Evolutionary conservation across 2,888 invertebrate species (phyloP), one percentile per base, ranked within the genome.

Genomic region (Polyommatus icarus): DNA sequence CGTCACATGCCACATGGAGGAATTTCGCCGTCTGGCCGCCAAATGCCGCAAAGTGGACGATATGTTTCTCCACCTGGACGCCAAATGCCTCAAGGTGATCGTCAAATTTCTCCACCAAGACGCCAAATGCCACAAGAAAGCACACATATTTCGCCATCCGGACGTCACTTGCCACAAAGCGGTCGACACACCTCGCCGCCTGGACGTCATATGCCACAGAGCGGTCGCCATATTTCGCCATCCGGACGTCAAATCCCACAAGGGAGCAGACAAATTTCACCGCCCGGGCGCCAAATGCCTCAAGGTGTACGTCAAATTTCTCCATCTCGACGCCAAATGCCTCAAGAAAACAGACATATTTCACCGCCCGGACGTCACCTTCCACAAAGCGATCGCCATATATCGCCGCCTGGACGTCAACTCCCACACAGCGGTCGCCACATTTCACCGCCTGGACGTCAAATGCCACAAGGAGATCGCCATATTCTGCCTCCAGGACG

Each of bases 151-250:
- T 67, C 67, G 15, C 29, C 67, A 0, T 83, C 80, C 8, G 83
- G 79, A 1, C 80, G 84, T 5, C 81, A 82, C 67, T 46, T 67
- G 29, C 67, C 29, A 67, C 29, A 67, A 32, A 12, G 61, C 10
- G 61, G 12, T 24, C 61, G 61, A 3, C 20, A 61, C 10, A 61
- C 24, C 3, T 61, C 61, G 24, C 61, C 61, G 12, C 24, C 24
- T 3, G 61, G 61, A 61, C 61, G 61, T 10, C 61, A 61, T 20
- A 61, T 61, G 20, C 61, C 61, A 61, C 61, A 61, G n/a, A 61
- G 61, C n/a, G 20, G 61, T 10, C 10, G 20, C 0, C 20, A 61
- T 12, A 61, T 61, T 8, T 24, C 24, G 20, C 61, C 61, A 61
- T 4, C 24, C 61, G 61, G 12, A 61, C 61, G 61, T 4, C 61